phyloP scores from a whole-genome alignment of 2,113 vertebrate species.

The Elanoides forficatus region DNA sequence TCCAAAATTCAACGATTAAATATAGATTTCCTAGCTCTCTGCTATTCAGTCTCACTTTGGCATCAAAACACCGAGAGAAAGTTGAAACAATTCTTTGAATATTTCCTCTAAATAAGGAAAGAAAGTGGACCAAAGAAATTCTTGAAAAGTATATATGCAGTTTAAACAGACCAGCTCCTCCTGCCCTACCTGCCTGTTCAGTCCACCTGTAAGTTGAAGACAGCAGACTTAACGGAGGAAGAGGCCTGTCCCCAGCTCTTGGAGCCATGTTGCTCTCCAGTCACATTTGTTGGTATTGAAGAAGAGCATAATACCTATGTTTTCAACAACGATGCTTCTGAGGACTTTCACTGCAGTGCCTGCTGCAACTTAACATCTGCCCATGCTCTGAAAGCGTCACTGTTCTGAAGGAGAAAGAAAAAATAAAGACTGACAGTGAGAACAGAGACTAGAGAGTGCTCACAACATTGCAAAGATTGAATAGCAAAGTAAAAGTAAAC shows the following conservation, averaged over 20 bases:
- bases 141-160: background rate
- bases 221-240: background rate
- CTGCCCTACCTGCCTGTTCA: fast-evolving
- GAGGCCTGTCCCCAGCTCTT: background rate
- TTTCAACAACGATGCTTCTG: background rate
- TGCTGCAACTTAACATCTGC: background rate
- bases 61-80: background rate
- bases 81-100: background rate
- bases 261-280: background rate
- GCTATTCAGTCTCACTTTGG: background rate
- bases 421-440: background rate
- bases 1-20: background rate
- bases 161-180: background rate
- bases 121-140: background rate
- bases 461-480: background rate
- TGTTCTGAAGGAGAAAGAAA: background rate
- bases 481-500: background rate
- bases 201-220: background rate
- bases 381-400: background rate
- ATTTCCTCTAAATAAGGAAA: background rate
- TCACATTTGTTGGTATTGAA: background rate
- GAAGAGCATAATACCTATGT: background rate
- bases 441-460: background rate
- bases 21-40: background rate
- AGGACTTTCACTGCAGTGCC: background rate